Conservation (phyloP, 2,113 vertebrate species). For the Nestor notabilis region DNA sequence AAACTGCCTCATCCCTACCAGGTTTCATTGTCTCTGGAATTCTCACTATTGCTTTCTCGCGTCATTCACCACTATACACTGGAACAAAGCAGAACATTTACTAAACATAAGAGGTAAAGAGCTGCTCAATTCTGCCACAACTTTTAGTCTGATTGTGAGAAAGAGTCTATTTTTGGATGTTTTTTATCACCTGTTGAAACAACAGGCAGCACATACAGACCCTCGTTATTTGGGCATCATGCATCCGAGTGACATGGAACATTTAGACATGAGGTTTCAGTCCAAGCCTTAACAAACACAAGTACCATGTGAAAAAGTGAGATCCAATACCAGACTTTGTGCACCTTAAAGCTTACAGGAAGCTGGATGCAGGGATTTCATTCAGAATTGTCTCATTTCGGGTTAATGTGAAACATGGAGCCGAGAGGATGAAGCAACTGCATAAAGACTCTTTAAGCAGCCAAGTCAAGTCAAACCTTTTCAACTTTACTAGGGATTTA, state of each 20-base stretch:
- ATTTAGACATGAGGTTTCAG: background rate
- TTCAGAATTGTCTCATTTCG: background rate
- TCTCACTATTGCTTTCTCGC: background rate
- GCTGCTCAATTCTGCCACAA: background rate
- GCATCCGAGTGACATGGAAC: background rate
- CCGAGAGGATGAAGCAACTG: background rate
- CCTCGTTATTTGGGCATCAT: background rate
- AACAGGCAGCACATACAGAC: background rate
- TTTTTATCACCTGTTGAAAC: background rate
- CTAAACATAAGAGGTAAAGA: background rate
- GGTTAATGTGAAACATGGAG: background rate
- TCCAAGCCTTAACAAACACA: background rate
- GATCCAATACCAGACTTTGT: background rate
- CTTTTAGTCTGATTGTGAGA: background rate
- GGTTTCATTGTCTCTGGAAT: background rate
- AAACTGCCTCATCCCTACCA: background rate
- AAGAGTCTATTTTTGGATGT: background rate
- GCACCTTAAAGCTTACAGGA: background rate
- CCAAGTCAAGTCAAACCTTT: background rate
- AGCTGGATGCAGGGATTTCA: background rate
- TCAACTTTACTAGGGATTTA: slow-evolving; percentile 1
- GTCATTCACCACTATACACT: background rate
- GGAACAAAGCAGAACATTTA: background rate
- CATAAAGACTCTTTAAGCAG: background rate
- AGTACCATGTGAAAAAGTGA: background rate